phyloP scores from a whole-genome alignment of 2,888 invertebrate genomes.

The Anagyrus pseudococci region DNA sequence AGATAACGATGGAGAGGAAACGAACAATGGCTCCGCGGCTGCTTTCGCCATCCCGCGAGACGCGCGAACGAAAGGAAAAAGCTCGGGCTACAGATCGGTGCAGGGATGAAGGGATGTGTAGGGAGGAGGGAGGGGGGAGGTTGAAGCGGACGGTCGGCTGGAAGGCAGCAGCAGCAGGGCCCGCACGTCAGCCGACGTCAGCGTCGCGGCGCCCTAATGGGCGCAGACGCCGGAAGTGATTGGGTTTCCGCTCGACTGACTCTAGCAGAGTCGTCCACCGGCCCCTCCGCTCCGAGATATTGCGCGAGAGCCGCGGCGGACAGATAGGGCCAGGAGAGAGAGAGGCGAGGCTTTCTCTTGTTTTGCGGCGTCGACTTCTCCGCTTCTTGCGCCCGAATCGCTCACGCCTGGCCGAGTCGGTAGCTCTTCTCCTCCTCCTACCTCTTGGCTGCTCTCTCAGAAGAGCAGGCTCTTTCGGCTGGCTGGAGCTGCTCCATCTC shows the following conservation, averaged over 20 bases:
- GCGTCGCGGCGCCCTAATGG: conserved; percentile 65
- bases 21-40: conserved; percentile 47
- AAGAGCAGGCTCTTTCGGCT: conserved; percentile 32
- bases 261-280: conserved; percentile 49
- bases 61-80: conserved; percentile 40
- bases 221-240: conserved; percentile 69
- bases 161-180: neutral
- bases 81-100: conserved; percentile 30
- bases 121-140: conserved; percentile 15
- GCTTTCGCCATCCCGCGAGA: conserved; percentile 37
- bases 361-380: conserved; percentile 57
- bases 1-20: conserved; percentile 4
- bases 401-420: conserved; percentile 57
- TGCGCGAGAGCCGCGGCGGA: conserved; percentile 35
- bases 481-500: conserved; percentile 13
- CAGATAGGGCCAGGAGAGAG: conserved; percentile 37
- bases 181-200: conserved; percentile 61
- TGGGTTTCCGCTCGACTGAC: conserved; percentile 66
- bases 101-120: conserved; percentile 24
- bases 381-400: conserved; percentile 56
- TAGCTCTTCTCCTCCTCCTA: too few relatives aligned
- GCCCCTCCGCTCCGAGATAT: conserved; percentile 45
- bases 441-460: conserved; percentile 4
- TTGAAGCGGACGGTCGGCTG: conserved; percentile 26
- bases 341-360: conserved; percentile 42